Percentiles rank a stretch among this genome's conserved stretches.
These are phyloP conservation scores for Cryptoprocta ferox DNA, from an alignment of 2,797 vertebrate species.

Conservation along the genomic window DNA sequence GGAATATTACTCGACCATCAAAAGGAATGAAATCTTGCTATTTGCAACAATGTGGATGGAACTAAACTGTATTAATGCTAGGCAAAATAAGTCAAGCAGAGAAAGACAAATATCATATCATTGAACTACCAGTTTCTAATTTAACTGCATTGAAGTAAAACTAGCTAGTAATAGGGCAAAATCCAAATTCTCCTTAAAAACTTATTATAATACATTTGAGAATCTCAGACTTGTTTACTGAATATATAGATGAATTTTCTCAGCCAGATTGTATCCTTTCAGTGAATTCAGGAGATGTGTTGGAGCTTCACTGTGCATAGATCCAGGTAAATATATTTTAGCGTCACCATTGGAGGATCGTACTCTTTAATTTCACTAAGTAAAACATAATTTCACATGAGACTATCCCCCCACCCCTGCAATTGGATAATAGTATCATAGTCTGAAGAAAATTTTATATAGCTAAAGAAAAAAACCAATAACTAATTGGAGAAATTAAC, in stretches of 20 bases:
- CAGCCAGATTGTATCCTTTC: not conserved
- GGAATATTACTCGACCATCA: too few relatives aligned
- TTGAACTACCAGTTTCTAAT: not conserved
- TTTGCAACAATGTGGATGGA: too few relatives aligned
- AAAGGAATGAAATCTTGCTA: too few relatives aligned
- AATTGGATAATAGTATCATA: not conserved
- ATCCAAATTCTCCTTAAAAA: not conserved
- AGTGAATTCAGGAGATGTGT: not conserved
- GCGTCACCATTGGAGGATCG: not conserved
- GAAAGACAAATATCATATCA: too few relatives aligned
- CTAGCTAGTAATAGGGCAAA: not conserved
- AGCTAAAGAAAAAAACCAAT: not conserved
- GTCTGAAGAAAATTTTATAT: not conserved
- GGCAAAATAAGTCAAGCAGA: too few relatives aligned
- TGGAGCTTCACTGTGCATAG: not conserved
- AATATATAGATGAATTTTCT: not conserved
- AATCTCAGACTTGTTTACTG: not conserved
- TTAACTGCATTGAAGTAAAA: not conserved
- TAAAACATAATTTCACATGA: not conserved
- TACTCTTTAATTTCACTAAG: not conserved
- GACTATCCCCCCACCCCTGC: not conserved
- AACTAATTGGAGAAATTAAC: not conserved
- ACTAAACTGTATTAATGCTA: too few relatives aligned
- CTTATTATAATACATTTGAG: not conserved
- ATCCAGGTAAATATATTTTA: not conserved